Percentiles rank a stretch among this genome's conserved stretches.
phyloP scores from a whole-genome alignment of 64 coral and sea anemone species.

The Stichodactyla helianthus region DNA sequence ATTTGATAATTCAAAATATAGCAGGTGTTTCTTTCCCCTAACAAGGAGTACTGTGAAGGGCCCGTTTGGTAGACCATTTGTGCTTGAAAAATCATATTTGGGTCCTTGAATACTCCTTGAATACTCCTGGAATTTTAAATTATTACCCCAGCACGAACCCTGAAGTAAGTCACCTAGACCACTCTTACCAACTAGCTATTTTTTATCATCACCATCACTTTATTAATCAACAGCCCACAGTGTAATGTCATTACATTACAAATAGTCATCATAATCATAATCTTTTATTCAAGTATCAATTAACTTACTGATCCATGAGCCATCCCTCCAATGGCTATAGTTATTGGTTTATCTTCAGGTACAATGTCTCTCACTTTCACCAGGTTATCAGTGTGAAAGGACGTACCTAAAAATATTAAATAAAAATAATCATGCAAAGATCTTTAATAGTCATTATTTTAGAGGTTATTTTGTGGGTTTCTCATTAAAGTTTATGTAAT shows the following conservation, averaged over 20 bases:
- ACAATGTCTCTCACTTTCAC: slow-evolving; percentile 75
- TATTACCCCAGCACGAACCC: no score
- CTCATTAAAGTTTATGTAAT: no score
- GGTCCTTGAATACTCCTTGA: no score
- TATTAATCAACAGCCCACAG: not conserved
- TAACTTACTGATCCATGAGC: slow-evolving; percentile 90
- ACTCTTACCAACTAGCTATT: not conserved
- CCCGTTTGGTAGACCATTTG: no score
- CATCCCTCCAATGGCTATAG: slow-evolving; percentile 93
- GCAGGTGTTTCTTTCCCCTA: no score
- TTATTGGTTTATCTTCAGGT: slow-evolving; percentile 84
- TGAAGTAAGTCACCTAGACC: no score
- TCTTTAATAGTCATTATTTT: no score
- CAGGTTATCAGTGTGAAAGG: slow-evolving; percentile 84
- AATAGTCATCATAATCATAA: not conserved
- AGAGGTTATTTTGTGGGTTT: no score
- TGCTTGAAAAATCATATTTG: no score
- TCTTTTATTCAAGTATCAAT: not conserved
- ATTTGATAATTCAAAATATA: no score
- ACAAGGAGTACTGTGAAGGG: no score
- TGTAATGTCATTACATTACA: not conserved
- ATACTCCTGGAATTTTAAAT: no score
- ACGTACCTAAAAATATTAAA: slow-evolving; percentile 60
- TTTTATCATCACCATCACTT: not conserved
- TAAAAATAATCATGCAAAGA: not conserved